Base-by-base conservation (phyloP, 2,888 invertebrate species). In the Cryptus viduatorius region DNA sequence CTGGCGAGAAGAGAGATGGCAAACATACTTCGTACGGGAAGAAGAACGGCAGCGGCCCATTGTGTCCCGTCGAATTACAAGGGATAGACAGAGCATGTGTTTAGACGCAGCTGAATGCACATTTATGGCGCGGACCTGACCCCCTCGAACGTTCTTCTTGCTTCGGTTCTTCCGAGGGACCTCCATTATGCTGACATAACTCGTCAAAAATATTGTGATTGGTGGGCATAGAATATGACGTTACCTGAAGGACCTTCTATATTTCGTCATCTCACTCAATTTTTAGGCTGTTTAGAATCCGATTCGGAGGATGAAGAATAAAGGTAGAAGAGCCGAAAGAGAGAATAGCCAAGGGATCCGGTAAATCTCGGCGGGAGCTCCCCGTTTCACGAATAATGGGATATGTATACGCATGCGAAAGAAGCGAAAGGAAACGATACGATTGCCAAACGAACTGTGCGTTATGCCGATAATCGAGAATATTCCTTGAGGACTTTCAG, bases 171-270 rank as follows among this genome's bases (percentile, higher is more conserved):
- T 61, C 75, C 77, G 72, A 31, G 69, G 44, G 64, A 65, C 37
- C 59, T 69, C 91, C 89, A 92, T 93, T 93, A 92, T 92, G 86
- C 90, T 90, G 92, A 90, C 93, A 92, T 92, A 93, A 93, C 92
- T 93, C 92, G 93, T 93, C 93, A 93, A 93, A 93, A 93, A 93
- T 93, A 93, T 93, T 93, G 93, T 93, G 93, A 93, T 93, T 93
- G 92, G 93, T 88, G 88, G 83, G 81, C 87, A 89, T 87, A 88
- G 89, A 91, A 90, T 90, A 90, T 92, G 93, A 92, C 91, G 92
- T 92, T 92, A 93, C 92, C 91, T 90, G 90, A 64, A 80, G 83
- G 83, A 83, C 82, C 68, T 69, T 31, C 44, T 53, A 16, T 53
- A 56, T 64, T 50, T 61, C n/a, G 37, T 64, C 68, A 46, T 61